These are phyloP conservation scores for Saccostrea echinata DNA, from an alignment of 1,140 invertebrate genomes.

Conservation along the genomic window DNA sequence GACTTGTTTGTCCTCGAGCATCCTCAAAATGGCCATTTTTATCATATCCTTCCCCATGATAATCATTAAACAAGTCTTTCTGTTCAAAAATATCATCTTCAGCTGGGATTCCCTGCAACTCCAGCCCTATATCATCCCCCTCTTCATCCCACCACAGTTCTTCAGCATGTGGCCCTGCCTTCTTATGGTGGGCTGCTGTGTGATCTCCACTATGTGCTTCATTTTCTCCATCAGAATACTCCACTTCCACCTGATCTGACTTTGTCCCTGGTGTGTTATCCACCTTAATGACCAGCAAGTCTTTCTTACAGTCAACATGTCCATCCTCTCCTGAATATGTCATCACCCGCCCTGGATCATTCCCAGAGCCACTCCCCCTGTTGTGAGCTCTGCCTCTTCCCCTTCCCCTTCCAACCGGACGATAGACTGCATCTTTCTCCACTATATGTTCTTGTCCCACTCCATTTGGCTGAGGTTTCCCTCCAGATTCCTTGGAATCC, in stretches of 20 bases:
- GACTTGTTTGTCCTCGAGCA: slow-evolving; percentile 50
- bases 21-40: slow-evolving; percentile 27
- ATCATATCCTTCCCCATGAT: slow-evolving; percentile 31
- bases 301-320: slow-evolving; percentile 68
- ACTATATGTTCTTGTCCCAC: slow-evolving; percentile 14
- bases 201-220: background rate
- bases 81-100: slow-evolving; percentile 56
- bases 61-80: slow-evolving; percentile 51
- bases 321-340: slow-evolving; percentile 70
- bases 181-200: background rate
- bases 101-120: slow-evolving; percentile 33
- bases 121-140: slow-evolving; percentile 51
- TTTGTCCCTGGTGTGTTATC: slow-evolving; percentile 67
- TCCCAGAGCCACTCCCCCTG: slow-evolving; percentile 53
- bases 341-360: slow-evolving; percentile 52
- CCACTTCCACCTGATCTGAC: slow-evolving; percentile 69
- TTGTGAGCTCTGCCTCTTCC: slow-evolving; percentile 69
- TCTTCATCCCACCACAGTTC: slow-evolving; percentile 62
- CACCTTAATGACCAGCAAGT: slow-evolving; percentile 71
- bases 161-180: slow-evolving; percentile 45
- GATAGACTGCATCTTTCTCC: slow-evolving; percentile 49
- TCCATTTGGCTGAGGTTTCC: slow-evolving; percentile 5
- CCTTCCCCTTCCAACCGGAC: slow-evolving; percentile 62
- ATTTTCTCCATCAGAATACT: slow-evolving; percentile 65
- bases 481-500: background rate